Conservation (phyloP, 2,797 vertebrate genomes). For the Hyperoplus lanceolatus region DNA sequence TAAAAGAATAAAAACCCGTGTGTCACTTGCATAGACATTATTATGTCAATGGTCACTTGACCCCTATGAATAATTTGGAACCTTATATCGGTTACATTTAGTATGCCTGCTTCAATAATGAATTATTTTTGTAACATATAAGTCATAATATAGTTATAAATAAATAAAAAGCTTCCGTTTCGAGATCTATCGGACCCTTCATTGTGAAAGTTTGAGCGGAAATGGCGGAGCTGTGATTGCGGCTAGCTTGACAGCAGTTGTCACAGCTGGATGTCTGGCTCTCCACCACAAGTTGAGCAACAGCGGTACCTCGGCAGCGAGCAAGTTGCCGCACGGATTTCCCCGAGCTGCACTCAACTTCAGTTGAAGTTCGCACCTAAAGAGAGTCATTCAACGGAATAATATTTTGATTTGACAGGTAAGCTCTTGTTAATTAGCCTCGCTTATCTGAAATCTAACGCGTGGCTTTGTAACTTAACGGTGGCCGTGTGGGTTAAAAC, state of each 20-base stretch:
- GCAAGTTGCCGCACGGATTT: conserved; percentile 67
- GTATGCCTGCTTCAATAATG: fast-evolving
- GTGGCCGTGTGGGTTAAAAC: conserved; percentile 41
- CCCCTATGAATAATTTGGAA: neutral
- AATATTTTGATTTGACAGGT: fast-evolving
- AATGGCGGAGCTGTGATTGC: fast-evolving
- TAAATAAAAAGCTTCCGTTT: fast-evolving
- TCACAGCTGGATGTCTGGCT: conserved; percentile 67
- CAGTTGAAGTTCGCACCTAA: conserved; percentile 67
- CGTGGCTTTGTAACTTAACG: conserved; percentile 6
- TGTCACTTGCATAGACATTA: too few species aligned
- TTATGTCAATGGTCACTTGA: neutral
- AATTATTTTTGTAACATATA: neutral
- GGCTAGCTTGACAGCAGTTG: conserved; percentile 13
- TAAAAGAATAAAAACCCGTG: conserved; percentile 34
- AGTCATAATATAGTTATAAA: neutral
- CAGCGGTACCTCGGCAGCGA: conserved; percentile 61
- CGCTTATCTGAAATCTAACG: neutral
- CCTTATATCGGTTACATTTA: neutral
- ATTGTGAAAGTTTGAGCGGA: conserved; percentile 49
- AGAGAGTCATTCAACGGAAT: neutral
- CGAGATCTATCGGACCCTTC: neutral
- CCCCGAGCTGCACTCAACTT: conserved; percentile 58
- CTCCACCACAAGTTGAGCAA: conserved; percentile 68
- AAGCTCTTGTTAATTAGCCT: fast-evolving